Evolutionary conservation across 2,888 invertebrate species (phyloP).

Genomic region (Lathronympha strigana): DNA sequence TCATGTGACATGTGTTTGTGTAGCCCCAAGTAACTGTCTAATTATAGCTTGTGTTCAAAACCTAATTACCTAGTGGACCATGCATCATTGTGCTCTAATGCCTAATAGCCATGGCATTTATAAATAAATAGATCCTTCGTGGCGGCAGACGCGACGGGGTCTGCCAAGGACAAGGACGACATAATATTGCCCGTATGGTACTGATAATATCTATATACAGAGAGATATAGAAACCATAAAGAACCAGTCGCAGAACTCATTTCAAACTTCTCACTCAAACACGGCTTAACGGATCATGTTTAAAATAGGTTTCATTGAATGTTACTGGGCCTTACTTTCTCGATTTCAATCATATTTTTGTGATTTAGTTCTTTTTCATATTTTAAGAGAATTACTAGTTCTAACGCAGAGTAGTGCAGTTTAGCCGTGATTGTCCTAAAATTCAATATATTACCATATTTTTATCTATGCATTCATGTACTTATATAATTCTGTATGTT

Average conservation of each 20-base stretch:
- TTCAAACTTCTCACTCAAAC: no score
- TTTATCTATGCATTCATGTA: no score
- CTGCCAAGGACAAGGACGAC: slow-evolving; percentile 29
- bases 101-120: neutral
- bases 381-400: no score
- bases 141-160: slow-evolving; percentile 26
- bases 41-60: slow-evolving; percentile 19
- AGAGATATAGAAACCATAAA: neutral
- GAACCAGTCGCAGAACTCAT: no score
- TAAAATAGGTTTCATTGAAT: neutral
- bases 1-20: neutral
- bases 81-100: slow-evolving; percentile 2
- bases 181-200: slow-evolving; percentile 7
- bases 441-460: slow-evolving; percentile 10
- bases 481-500: no score
- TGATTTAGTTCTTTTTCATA: no score
- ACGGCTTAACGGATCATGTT: no score
- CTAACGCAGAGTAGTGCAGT: no score
- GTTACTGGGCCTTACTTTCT: no score
- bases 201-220: neutral
- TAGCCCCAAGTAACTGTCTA: no score
- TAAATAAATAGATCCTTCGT: slow-evolving; percentile 31
- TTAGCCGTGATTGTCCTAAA: neutral
- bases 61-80: slow-evolving; percentile 8
- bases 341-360: no score